These are phyloP conservation scores for Pygoscelis adeliae DNA, from an alignment of 2,113 vertebrate genomes.

Conservation along the genomic window DNA sequence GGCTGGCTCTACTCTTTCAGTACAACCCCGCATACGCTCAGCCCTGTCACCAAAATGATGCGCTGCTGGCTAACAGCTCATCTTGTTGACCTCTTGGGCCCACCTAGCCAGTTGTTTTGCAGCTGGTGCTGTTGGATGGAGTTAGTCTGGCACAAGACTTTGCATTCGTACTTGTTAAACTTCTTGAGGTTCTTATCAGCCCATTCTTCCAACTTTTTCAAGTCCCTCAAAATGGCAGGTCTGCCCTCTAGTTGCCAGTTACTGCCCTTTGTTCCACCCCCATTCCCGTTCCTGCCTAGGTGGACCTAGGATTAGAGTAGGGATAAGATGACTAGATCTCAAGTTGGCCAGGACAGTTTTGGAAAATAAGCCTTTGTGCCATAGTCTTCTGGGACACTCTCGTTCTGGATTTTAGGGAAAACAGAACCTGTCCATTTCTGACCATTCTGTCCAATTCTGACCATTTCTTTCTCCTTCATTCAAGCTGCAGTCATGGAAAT, in stretches of 20 bases:
- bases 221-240: background rate
- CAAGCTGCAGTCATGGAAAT: background rate
- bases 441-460: background rate
- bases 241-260: background rate
- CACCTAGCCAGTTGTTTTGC: background rate
- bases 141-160: background rate
- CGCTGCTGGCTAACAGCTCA: background rate
- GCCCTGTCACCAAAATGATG: background rate
- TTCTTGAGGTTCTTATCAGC: background rate
- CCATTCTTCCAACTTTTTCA: background rate
- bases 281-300: background rate
- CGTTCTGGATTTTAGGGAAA: background rate
- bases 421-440: background rate
- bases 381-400: background rate
- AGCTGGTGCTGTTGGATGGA: background rate
- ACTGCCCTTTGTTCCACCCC: background rate
- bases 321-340: background rate
- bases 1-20: background rate
- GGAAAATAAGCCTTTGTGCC: background rate
- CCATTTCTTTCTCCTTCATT: background rate
- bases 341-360: background rate
- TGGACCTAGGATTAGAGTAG: background rate
- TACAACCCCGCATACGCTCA: background rate
- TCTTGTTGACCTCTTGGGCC: background rate
- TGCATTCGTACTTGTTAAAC: background rate